phyloP scores from a whole-genome alignment of 2,888 invertebrate genomes.

The Rotaria sp. region DNA sequence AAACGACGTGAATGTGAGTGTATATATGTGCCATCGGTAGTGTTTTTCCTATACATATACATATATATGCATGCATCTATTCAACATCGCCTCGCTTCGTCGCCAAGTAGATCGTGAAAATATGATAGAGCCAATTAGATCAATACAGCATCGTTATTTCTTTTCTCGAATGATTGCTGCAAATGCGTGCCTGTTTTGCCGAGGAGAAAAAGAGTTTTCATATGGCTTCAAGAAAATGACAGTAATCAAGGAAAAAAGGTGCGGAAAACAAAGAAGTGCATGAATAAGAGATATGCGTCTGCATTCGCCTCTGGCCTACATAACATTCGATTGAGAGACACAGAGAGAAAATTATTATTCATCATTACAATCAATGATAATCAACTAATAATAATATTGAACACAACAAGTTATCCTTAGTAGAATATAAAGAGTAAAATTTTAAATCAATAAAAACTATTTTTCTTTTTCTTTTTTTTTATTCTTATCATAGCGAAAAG shows the following conservation, averaged over 20 bases:
- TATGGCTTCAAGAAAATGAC: conserved; percentile 3
- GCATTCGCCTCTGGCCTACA: neutral
- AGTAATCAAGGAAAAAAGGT: neutral
- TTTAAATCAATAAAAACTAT: no score
- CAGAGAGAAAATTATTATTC: neutral
- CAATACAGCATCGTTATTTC: neutral
- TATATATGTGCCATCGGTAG: neutral
- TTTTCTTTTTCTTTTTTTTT: neutral
- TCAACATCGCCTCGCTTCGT: neutral
- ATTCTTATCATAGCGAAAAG: neutral
- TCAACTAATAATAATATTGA: neutral
- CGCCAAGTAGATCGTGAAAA: conserved; percentile 3
- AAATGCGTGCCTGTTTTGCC: neutral
- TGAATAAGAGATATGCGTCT: neutral
- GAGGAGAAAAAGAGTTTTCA: neutral
- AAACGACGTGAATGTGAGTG: neutral
- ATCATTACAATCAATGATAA: neutral
- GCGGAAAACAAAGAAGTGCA: conserved; percentile 3
- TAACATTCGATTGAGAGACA: neutral
- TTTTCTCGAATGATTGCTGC: neutral
- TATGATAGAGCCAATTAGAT: conserved; percentile 15
- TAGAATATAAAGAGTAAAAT: neutral
- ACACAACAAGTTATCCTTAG: neutral
- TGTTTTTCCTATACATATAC: neutral
- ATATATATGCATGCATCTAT: neutral